Conservation (phyloP, 1,140 invertebrate species). For the Drosophila bipectinata region DNA sequence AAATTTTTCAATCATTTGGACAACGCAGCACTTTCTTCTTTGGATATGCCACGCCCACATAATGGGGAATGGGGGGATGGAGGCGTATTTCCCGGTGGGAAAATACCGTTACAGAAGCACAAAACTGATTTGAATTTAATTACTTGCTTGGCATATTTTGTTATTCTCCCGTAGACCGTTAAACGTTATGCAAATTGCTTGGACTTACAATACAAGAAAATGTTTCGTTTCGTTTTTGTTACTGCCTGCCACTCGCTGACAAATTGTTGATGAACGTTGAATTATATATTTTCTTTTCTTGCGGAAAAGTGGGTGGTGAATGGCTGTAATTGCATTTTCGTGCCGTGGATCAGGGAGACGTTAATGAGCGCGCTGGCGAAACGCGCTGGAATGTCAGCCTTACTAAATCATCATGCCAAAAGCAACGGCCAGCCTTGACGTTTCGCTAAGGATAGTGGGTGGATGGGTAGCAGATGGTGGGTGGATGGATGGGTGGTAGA, state of each 20-base stretch:
- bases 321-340: constrained; percentile 45
- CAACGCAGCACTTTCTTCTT: constrained; percentile 39
- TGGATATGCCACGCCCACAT: constrained; percentile 1
- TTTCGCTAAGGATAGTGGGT: constrained; percentile 17
- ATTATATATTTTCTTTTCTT: constrained; percentile 55
- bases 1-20: constrained; percentile 53
- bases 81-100: constrained; percentile 8
- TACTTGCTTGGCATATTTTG: constrained; percentile 54
- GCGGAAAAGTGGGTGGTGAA: neutral
- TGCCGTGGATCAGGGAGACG: constrained; percentile 37
- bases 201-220: constrained; percentile 38
- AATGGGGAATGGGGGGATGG: neutral
- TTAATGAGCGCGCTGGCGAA: constrained; percentile 65
- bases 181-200: constrained; percentile 76
- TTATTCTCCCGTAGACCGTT: constrained; percentile 49
- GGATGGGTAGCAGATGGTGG: neutral
- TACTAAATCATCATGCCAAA: constrained; percentile 75
- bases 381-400: constrained; percentile 69
- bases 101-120: constrained; percentile 45
- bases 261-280: constrained; percentile 80
- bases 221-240: constrained; percentile 35
- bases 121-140: constrained; percentile 76
- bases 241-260: constrained; percentile 57
- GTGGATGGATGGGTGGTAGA: neutral
- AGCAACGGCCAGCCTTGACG: constrained; percentile 58